phyloP scores from a whole-genome alignment of 1,140 invertebrate species.

The Scaptomyza graminum region DNA sequence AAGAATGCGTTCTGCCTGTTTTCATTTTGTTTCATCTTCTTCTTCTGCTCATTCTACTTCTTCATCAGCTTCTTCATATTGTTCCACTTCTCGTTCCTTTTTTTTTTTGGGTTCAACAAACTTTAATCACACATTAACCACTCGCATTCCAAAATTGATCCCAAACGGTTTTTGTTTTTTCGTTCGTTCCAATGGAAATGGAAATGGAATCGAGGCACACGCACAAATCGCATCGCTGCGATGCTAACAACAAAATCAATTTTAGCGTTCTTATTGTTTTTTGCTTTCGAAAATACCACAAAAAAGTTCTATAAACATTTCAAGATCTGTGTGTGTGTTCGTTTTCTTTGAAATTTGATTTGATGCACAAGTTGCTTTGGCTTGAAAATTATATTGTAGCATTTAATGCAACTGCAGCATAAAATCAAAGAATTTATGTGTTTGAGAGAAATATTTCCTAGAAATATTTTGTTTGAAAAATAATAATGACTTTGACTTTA shows the following conservation, averaged over 20 bases:
- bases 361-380: constrained; percentile 1
- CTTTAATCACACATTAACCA: constrained; percentile 58
- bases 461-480: no score
- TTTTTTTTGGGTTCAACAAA: constrained; percentile 65
- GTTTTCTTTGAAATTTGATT: constrained; percentile 25
- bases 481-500: no score
- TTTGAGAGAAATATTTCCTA: no score
- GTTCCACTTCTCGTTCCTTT: constrained; percentile 34
- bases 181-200: constrained; percentile 21
- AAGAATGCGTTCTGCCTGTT: constrained; percentile 43
- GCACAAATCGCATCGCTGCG: constrained; percentile 28
- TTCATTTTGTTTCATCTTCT: constrained; percentile 9
- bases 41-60: constrained; percentile 8
- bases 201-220: constrained; percentile 34
- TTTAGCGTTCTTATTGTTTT: constrained; percentile 9
- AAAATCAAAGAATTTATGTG: neutral
- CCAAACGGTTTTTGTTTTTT: neutral
- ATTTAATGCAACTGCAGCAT: constrained; percentile 1
- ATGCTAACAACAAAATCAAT: constrained; percentile 1
- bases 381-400: neutral
- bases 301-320: constrained; percentile 26
- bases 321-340: neutral
- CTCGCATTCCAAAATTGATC: constrained; percentile 50
- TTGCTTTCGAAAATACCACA: constrained; percentile 5
- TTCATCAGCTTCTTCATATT: constrained; percentile 28